These are phyloP conservation scores for Oceanodroma tethys DNA, from an alignment of 2,113 vertebrate species.

Conservation along the genomic window DNA sequence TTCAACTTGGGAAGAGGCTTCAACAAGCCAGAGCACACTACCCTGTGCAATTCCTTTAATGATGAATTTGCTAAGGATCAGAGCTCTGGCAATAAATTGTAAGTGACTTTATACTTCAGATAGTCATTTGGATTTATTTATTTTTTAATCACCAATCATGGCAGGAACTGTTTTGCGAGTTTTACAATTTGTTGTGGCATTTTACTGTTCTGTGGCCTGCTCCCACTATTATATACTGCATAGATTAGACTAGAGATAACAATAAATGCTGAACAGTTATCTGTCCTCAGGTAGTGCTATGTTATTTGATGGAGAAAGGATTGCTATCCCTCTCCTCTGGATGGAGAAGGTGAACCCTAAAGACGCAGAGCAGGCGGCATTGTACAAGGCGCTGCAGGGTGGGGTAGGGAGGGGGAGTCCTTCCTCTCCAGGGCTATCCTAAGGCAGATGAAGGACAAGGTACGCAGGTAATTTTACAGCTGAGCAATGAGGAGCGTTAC, in stretches of 20 bases:
- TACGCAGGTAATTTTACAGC: neutral
- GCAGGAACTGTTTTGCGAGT: neutral
- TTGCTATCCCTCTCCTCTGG: neutral
- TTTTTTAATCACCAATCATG: neutral
- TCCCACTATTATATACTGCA: neutral
- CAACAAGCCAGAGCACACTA: neutral
- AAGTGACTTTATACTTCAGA: neutral
- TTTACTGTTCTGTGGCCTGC: neutral
- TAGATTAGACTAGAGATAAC: neutral
- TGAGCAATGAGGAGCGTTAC: neutral
- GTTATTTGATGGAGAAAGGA: neutral
- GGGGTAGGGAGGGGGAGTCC: neutral
- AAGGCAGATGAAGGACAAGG: neutral
- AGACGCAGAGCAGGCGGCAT: neutral
- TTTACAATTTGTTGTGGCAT: neutral
- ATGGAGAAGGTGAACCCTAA: neutral
- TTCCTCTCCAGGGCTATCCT: neutral
- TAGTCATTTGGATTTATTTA: neutral
- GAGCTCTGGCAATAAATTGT: neutral
- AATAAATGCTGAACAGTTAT: neutral
- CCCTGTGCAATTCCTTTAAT: neutral
- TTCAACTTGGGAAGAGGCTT: neutral
- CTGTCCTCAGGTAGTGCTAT: neutral
- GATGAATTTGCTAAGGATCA: neutral
- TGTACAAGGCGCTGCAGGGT: fast-evolving